These are phyloP conservation scores for Illadopsis cleaveri DNA, from an alignment of 2,113 vertebrate species.

Conservation along the genomic window DNA sequence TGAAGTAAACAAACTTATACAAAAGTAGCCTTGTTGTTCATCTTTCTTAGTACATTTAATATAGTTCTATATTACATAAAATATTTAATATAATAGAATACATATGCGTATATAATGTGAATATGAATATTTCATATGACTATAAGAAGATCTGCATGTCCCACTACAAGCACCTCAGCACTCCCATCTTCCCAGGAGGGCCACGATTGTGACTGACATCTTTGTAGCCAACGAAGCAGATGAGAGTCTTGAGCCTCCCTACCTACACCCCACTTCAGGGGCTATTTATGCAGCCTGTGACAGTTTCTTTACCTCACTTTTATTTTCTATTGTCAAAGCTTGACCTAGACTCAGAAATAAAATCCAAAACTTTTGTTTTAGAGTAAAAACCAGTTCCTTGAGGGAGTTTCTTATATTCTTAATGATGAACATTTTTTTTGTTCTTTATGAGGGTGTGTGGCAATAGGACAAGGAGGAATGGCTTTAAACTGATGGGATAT, in stretches of 20 bases:
- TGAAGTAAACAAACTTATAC: background rate
- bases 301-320: background rate
- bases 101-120: background rate
- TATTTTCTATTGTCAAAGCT: background rate
- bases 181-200: background rate
- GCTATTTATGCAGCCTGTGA: background rate
- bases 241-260: background rate
- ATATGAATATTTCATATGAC: fast-evolving
- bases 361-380: background rate
- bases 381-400: background rate
- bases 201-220: background rate
- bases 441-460: fast-evolving
- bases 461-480: background rate
- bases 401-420: background rate
- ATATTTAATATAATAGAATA: background rate
- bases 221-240: background rate
- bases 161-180: background rate
- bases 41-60: background rate
- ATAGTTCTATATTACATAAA: background rate
- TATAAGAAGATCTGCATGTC: fast-evolving
- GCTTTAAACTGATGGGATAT: background rate
- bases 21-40: background rate
- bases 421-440: background rate
- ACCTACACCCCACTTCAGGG: background rate
- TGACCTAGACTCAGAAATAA: background rate